These are phyloP conservation scores for Falco peregrinus DNA, from an alignment of 2,797 vertebrate species.

Conservation along the genomic window DNA sequence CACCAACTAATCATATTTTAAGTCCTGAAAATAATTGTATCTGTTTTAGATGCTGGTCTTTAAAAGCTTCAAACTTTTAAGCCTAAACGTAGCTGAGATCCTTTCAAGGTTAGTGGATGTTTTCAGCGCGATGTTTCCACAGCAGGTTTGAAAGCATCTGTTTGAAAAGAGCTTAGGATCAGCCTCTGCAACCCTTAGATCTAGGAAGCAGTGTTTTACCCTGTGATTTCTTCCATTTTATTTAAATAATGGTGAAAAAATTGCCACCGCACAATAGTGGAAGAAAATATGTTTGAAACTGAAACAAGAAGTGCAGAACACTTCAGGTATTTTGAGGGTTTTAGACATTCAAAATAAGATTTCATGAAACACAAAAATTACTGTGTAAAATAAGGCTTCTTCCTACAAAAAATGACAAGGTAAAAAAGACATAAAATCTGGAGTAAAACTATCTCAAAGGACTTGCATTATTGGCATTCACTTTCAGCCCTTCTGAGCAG, in stretches of 20 bases:
- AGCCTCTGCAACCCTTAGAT: background rate
- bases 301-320: background rate
- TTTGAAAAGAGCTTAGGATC: background rate
- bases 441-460: background rate
- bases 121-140: conserved; percentile 35
- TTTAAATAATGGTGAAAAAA: background rate
- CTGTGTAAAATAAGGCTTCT: background rate
- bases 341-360: background rate
- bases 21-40: background rate
- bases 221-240: background rate
- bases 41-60: background rate
- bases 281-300: background rate
- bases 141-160: conserved; percentile 4
- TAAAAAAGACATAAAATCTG: background rate
- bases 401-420: background rate
- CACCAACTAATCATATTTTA: background rate
- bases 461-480: background rate
- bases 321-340: background rate
- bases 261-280: background rate
- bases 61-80: conserved; percentile 49
- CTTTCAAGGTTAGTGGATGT: background rate
- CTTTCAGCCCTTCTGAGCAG: conserved; percentile 11
- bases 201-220: background rate
- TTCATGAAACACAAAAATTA: background rate
- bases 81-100: conserved; percentile 28